Evolutionary conservation across 1,140 invertebrate species (phyloP), one percentile per base, ranked within the genome.

Genomic region (Cydia pomonella): DNA sequence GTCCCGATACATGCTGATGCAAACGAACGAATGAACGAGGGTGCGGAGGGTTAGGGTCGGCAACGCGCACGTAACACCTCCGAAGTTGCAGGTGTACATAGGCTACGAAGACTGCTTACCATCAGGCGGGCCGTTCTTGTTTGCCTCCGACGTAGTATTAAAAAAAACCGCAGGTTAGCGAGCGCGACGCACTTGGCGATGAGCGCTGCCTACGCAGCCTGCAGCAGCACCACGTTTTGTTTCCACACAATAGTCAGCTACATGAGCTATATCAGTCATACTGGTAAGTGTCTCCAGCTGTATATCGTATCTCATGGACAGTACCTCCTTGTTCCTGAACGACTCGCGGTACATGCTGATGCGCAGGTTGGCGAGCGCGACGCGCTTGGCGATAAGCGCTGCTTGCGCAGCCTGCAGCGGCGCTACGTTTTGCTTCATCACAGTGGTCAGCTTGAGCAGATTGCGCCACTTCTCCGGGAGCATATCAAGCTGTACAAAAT

Each of bases 391-490:
- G 44, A 95, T 95, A 7, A 95, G 91, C 63, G 94, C 94, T 0
- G 95, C 94, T 79, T 95, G 95, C 50, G 94, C 93, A 5, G 94
- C 93, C 83, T 95, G 94, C 77, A 97, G 94, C 29, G 98, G 97
- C 12, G 95, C 96, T 44, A 98, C 97, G 29, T 96, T 94, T 88
- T 98, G 97, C 87, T 98, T 98, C n/a, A 97, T 95, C 72, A 96
- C 95, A 5, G 97, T 95, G 6, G 97, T 95, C 76, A 94, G 83
- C 90, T 98, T 98, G 88, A 99, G 98, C n/a, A 97, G 95, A 76
- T 96, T 96, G 38, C 92, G 94, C 98, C 98, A 99, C 80, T 95
- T 95, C 80, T 98, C 97, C 0, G 98, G 98, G 33, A 99, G 89
- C 83, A 97, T 95, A 90, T 96, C 92, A 50, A 95, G 84, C 90